A percentile compares a stretch with the other conserved stretches of the same genome.
Conservation (phyloP, 1,140 invertebrate species). For the Ceratosolen solmsi region DNA sequence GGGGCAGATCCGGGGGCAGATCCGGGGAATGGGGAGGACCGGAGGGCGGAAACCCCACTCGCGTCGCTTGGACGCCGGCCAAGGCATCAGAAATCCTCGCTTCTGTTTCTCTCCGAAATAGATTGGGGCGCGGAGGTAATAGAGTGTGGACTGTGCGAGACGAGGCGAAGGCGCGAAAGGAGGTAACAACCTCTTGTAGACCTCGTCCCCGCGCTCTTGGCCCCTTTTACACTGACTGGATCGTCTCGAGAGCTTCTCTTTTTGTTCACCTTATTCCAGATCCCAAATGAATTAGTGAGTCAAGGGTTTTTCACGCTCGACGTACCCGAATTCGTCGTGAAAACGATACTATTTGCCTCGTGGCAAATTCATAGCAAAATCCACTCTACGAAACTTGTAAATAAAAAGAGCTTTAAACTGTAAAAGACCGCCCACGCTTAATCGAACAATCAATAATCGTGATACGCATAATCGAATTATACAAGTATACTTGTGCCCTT, state of each 20-base stretch:
- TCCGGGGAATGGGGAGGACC: too few relatives aligned
- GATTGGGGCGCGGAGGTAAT: conserved; percentile 4
- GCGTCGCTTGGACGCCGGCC: conserved; percentile 20
- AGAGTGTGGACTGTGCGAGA: neutral
- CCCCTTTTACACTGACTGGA: conserved; percentile 3
- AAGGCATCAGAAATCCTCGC: neutral
- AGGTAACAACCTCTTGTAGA: too few relatives aligned
- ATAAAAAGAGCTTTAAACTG: too few relatives aligned
- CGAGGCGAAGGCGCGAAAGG: neutral
- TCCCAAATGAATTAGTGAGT: neutral
- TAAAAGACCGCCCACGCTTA: too few relatives aligned
- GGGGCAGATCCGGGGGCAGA: too few relatives aligned
- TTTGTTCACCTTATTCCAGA: neutral
- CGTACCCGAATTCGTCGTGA: too few relatives aligned
- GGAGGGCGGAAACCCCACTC: neutral
- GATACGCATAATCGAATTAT: too few relatives aligned
- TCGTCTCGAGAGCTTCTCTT: neutral
- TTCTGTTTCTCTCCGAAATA: conserved; percentile 10
- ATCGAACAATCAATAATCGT: too few relatives aligned
- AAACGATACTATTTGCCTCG: too few relatives aligned
- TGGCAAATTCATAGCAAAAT: too few relatives aligned
- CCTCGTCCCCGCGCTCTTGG: conserved; percentile 12
- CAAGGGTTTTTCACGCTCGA: neutral
- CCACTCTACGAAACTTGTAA: too few relatives aligned
- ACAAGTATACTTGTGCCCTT: too few relatives aligned